Evolutionary conservation across 2,797 vertebrate genomes (phyloP).

Genomic region (Triplophysa yarkandensis): DNA sequence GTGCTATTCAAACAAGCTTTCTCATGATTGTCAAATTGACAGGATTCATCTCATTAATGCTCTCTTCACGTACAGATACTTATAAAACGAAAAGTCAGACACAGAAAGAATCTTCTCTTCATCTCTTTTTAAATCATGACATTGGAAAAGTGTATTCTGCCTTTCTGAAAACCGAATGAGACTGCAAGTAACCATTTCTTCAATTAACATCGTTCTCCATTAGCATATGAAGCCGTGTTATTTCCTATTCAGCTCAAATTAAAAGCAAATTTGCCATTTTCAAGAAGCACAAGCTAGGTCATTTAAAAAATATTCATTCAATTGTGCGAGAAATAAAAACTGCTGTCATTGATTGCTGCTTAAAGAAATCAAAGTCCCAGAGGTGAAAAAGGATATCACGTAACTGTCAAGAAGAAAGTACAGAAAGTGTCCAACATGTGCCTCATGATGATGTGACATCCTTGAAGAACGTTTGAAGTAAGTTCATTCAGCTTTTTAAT

Average conservation of each 20-base stretch:
- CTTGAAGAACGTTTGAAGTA: not conserved
- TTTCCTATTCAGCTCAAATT: constrained; percentile 21
- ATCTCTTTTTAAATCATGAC: not conserved
- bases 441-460: not conserved
- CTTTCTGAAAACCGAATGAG: not conserved
- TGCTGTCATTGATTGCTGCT: not conserved
- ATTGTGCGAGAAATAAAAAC: constrained; percentile 7
- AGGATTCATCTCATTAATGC: constrained; percentile 7
- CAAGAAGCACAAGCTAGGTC: not conserved
- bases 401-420: not conserved
- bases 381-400: not conserved
- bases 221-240: not conserved
- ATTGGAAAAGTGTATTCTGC: not conserved
- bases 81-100: not conserved
- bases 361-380: not conserved
- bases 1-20: not conserved
- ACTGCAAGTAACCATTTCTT: constrained; percentile 1
- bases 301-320: constrained; percentile 4
- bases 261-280: constrained; percentile 16
- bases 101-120: constrained; percentile 4
- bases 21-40: not conserved
- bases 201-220: constrained; percentile 1
- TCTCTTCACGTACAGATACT: not conserved
- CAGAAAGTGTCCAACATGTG: not conserved
- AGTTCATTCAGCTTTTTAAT: not conserved